These are phyloP conservation scores for Cremastinae sp. DNA, from an alignment of 2,888 invertebrate species.

Conservation along the genomic window DNA sequence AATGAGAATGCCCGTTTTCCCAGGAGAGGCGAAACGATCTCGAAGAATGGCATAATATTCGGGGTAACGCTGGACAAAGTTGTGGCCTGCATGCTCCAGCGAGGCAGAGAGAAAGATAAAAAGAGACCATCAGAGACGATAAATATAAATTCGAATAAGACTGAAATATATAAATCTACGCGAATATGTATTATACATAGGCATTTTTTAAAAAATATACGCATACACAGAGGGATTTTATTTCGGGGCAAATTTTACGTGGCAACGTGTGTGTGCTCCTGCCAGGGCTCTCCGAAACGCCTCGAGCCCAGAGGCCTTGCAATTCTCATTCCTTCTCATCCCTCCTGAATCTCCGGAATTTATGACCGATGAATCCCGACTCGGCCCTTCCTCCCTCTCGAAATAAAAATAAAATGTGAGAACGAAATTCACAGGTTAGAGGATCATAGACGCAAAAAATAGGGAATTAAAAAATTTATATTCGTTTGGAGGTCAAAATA, in stretches of 20 bases:
- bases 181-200: constrained; percentile 31
- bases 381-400: constrained; percentile 62
- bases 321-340: constrained; percentile 29
- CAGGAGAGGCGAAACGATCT: constrained; percentile 14
- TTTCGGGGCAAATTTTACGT: constrained; percentile 53
- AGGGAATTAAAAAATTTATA: too few relatives aligned
- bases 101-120: neutral
- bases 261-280: constrained; percentile 56
- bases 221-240: constrained; percentile 43
- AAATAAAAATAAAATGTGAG: neutral
- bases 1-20: constrained; percentile 16
- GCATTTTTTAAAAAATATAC: neutral
- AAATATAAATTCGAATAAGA: constrained; percentile 61
- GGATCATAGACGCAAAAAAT: too few relatives aligned
- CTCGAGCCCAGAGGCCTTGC: constrained; percentile 23
- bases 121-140: constrained; percentile 33
- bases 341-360: constrained; percentile 57
- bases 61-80: constrained; percentile 37
- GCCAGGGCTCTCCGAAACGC: constrained; percentile 52
- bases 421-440: too few relatives aligned
- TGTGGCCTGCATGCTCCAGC: constrained; percentile 24
- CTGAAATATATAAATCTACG: constrained; percentile 54
- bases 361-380: constrained; percentile 68
- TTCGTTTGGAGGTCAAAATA: too few relatives aligned
- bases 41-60: constrained; percentile 38